These are phyloP conservation scores for Spilosoma lubricipeda DNA, from an alignment of 2,888 invertebrate genomes.

Conservation along the genomic window DNA sequence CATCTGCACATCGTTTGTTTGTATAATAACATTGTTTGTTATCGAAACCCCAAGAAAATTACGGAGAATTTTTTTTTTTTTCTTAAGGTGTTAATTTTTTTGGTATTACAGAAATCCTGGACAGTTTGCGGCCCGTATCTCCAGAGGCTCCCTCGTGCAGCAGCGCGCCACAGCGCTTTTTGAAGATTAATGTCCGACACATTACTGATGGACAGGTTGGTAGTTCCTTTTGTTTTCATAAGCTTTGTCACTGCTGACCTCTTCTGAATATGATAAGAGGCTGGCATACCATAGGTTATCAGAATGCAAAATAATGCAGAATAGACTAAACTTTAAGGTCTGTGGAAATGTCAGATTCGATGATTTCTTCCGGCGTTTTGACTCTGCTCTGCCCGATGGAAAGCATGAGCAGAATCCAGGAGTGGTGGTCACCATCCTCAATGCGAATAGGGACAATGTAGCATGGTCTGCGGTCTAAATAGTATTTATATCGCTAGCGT, in stretches of 20 bases:
- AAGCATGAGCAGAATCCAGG: too few species aligned
- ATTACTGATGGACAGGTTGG: slow-evolving; percentile 95
- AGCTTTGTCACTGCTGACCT: neutral
- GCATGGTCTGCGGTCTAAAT: neutral
- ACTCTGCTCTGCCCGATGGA: too few species aligned
- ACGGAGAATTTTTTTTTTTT: neutral
- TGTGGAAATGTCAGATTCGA: neutral
- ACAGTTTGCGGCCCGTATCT: slow-evolving; percentile 93
- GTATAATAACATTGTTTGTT: slow-evolving; percentile 1
- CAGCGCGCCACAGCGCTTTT: slow-evolving; percentile 92
- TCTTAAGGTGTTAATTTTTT: neutral
- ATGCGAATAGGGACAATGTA: too few species aligned
- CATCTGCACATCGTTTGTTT: slow-evolving; percentile 3
- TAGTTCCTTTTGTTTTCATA: neutral
- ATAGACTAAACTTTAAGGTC: too few species aligned
- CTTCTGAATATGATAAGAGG: neutral
- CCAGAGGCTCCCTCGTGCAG: slow-evolving; percentile 90
- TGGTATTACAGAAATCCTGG: slow-evolving; percentile 90
- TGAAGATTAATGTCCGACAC: slow-evolving; percentile 96
- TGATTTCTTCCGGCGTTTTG: too few species aligned
- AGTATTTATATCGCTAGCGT: neutral
- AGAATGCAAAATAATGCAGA: neutral
- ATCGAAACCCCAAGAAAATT: neutral
- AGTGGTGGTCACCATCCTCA: too few species aligned
- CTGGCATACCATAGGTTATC: neutral